Evolutionary conservation across 2,888 invertebrate genomes (phyloP), one percentile per base, ranked within the genome.

Genomic region (Adelognathus sp.): DNA sequence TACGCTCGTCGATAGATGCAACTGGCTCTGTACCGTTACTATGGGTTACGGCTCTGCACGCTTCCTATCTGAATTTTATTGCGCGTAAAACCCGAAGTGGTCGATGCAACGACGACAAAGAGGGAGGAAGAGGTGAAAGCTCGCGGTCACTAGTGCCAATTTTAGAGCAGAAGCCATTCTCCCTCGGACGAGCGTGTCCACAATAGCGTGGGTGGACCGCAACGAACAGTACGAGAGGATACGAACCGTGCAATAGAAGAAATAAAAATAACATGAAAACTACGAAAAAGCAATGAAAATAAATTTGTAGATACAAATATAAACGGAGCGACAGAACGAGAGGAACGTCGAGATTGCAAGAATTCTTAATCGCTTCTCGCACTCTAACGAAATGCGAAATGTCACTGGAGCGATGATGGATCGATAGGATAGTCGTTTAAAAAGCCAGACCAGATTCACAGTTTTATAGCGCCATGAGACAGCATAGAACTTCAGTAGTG

Each of bases 41-140:
- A 14, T 9, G 29, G 29, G 52, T n/a, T 24, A 66, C 52, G n/a
- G n/a, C 31, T 31, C 24, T 27, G n/a, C n/a, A 9, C 31, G 69
- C 73, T 77, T 76, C 76, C 81, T 78, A 81, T 83, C 82, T 82
- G 82, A 82, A 85, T 86, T 86, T 84, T 84, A 85, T 86, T 82
- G 83, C 75, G 78, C 81, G 79, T 81, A 81, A 82, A 86, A 76
- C 64, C 75, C 74, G 67, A 76, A 64, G 58, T 56, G 73, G 58
- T 56, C 41, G 33, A 18, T 29, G 54, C 31, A 6, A 5, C 16
- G 41, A 2, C 9, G 16, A 11, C n/a, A 21, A 9, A n/a, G n/a
- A n/a, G n/a, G n/a, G n/a, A n/a, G n/a, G n/a, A n/a, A n/a, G n/a
- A 21, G n/a, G 21, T 36, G 36, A n/a, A 18, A 46, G 46, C 18